These are phyloP conservation scores for Hemibates koningsi DNA, from an alignment of 2,113 vertebrate genomes.

Conservation along the genomic window DNA sequence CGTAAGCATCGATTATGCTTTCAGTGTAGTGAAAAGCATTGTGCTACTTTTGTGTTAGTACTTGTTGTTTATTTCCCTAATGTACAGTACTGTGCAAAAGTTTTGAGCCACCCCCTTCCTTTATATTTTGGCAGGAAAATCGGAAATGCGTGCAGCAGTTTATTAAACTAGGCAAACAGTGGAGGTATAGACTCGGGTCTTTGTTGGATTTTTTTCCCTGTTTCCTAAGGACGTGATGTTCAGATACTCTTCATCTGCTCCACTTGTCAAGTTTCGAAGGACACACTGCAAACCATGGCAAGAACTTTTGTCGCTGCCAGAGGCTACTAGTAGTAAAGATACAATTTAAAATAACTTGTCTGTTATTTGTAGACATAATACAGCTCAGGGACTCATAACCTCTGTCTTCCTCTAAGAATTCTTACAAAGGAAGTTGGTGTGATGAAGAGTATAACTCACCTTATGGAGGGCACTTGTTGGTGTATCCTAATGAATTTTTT, in stretches of 20 bases:
- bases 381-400: neutral
- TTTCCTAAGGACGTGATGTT: accelerated
- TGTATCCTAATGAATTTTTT: neutral
- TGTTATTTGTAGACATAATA: neutral
- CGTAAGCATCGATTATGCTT: neutral
- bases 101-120: neutral
- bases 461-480: neutral
- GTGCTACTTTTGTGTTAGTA: neutral
- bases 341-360: neutral
- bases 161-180: neutral
- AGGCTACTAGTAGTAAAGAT: neutral
- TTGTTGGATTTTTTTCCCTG: neutral
- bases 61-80: neutral
- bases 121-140: neutral
- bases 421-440: neutral
- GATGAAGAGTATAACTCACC: neutral
- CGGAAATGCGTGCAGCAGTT: accelerated
- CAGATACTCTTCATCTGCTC: neutral
- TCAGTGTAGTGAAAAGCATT: accelerated
- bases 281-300: neutral
- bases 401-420: neutral
- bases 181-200: neutral
- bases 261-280: neutral
- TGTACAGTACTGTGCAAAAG: neutral
- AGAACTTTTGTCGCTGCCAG: neutral